Evolutionary conservation across 2,113 vertebrate species (phyloP), one percentile per base, ranked within the genome.

Genomic region (Piaya cayana): DNA sequence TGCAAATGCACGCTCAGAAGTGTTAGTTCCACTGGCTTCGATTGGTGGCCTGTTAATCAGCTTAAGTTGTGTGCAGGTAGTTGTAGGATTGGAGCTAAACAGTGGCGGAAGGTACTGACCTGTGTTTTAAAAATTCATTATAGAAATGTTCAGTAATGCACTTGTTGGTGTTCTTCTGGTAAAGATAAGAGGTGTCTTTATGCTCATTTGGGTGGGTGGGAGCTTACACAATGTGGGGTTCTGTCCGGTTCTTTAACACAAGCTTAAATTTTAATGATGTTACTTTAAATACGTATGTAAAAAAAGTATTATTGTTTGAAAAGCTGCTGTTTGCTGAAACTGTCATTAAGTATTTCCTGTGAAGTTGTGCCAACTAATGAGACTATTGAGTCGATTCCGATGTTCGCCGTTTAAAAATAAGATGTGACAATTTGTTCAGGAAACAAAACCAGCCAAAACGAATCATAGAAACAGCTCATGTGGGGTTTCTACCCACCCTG

Each of bases 271-370:
- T 96, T 97, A 98, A 97, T 96, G 74, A 93, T 87, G 87, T 98
- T 97, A 97, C 97, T 97, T 98, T 97, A 96, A 91, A 96, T 95
- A 90, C 56, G 4, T 97, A 87, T 97, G 93, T 96, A 96, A 96
- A 97, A 97, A 95, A 96, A 98, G 96, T 97, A 96, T 97, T 98
- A 95, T 64, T 94, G 93, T 98, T 98, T 95, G 95, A 97, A 94
- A 98, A 98, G 97, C 97, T 98, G 96, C 97, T 97, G 95, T 98
- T 97, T 97, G 96, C 96, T 97, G 75, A 92, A 96, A 94, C 90
- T 97, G 93, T 98, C 90, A 89, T 91, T 96, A 97, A 97, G 97
- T 97, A 97, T 98, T 97, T 97, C 95, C 88, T 97, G 96, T 97
- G 93, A 97, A 88, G 82, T 97, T 98, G 98, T 98, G 98, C 97